Percentiles rank a stretch among this genome's conserved stretches.
phyloP scores from a whole-genome alignment of 92 coral and sea anemone genomes.

The Bergia puertoricense region DNA sequence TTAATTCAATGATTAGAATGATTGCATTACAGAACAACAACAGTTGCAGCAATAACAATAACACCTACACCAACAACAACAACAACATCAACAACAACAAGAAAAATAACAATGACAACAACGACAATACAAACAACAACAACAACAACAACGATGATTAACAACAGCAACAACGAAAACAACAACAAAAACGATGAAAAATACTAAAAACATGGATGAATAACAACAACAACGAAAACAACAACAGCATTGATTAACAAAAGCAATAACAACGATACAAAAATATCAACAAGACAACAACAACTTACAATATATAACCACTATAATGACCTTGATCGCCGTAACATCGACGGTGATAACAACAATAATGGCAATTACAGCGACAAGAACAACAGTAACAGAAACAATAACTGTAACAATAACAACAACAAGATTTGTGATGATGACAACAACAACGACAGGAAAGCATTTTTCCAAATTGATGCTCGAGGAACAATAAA shows the following conservation, averaged over 20 bases:
- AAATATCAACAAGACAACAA: too few relatives aligned
- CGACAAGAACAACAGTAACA: conserved; percentile 1
- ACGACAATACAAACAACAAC: not conserved
- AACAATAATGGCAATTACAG: not conserved
- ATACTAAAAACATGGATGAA: not conserved
- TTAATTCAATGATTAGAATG: not conserved
- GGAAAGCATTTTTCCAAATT: too few relatives aligned
- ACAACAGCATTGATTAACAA: not conserved
- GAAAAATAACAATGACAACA: not conserved
- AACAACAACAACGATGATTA: not conserved
- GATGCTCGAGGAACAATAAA: too few relatives aligned
- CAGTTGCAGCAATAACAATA: too few relatives aligned
- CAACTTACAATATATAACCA: too few relatives aligned
- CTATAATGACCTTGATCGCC: too few relatives aligned
- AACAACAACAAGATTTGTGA: not conserved
- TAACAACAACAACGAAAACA: not conserved
- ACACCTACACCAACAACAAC: too few relatives aligned
- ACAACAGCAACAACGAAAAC: not conserved
- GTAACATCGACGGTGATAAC: not conserved
- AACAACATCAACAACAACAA: too few relatives aligned
- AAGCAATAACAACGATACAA: too few relatives aligned
- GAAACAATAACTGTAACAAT: not conserved
- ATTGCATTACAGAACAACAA: too few relatives aligned
- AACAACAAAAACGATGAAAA: not conserved
- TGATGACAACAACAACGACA: too few relatives aligned